Conservation (phyloP, 2,888 invertebrate species). For the Lithophane semibrunnea region DNA sequence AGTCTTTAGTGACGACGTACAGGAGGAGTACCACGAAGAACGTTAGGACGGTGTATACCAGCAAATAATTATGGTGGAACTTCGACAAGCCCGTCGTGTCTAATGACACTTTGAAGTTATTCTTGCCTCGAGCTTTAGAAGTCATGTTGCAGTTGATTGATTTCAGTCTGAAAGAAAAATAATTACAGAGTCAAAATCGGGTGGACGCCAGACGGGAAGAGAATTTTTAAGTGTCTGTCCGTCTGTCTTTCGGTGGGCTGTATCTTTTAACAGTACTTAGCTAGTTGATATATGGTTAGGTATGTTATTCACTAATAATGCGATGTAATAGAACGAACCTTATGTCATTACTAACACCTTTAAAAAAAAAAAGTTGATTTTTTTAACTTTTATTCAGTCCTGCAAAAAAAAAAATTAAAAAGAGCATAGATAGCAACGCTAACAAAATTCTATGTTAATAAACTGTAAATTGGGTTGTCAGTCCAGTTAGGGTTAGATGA, state of each 20-base stretch:
- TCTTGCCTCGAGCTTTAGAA: slow-evolving; percentile 48
- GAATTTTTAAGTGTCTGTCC: background rate
- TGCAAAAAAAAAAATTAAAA: background rate
- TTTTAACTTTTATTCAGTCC: background rate
- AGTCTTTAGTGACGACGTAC: slow-evolving; percentile 75
- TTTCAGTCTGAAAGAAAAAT: slow-evolving; percentile 27
- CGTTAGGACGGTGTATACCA: slow-evolving; percentile 72
- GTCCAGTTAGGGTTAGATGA: slow-evolving; percentile 40
- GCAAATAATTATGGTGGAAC: slow-evolving; percentile 56
- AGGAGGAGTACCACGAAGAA: slow-evolving; percentile 72
- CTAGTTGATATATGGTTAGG: background rate
- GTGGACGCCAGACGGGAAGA: background rate
- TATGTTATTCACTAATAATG: background rate
- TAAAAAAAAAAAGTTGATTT: background rate
- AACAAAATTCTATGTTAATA: slow-evolving; percentile 39
- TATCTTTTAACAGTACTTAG: background rate
- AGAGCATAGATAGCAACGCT: slow-evolving; percentile 3
- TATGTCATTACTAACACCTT: background rate
- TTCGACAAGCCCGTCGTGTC: slow-evolving; percentile 40
- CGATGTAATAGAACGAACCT: background rate
- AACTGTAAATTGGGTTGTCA: slow-evolving; percentile 61
- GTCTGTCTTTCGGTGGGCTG: background rate
- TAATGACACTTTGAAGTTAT: slow-evolving; percentile 37
- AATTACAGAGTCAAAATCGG: background rate
- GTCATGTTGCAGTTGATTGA: slow-evolving; percentile 18